Conservation (phyloP, 2,797 vertebrate genomes). For the Melopsittacus undulatus region DNA sequence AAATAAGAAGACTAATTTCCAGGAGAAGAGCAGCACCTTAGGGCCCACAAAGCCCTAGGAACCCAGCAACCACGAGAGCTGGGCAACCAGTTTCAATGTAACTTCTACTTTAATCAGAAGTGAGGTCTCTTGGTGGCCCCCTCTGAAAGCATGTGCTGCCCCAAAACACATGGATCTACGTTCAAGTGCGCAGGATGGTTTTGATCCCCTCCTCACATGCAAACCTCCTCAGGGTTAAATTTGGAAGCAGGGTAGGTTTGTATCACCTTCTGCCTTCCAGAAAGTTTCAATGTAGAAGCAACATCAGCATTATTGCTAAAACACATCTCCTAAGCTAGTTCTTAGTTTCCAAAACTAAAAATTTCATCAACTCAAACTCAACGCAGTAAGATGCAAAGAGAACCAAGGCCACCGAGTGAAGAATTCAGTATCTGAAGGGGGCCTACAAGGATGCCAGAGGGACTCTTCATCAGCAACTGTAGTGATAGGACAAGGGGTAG, state of each 20-base stretch:
- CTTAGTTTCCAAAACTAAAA: not conserved
- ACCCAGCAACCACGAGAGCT: rapidly evolving
- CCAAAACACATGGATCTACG: rapidly evolving
- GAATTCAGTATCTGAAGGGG: too few species aligned
- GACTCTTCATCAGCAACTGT: too few species aligned
- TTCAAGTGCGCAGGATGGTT: not conserved
- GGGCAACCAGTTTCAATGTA: too few species aligned
- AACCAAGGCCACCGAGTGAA: rapidly evolving
- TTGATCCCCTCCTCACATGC: not conserved
- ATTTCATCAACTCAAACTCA: not conserved
- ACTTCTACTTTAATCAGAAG: not conserved
- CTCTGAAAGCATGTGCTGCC: not conserved
- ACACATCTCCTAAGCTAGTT: not conserved
- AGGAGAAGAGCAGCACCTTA: not conserved
- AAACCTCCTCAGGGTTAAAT: not conserved
- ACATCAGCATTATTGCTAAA: not conserved
- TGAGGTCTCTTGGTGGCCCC: not conserved
- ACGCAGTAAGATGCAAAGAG: rapidly evolving
- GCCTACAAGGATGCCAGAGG: too few species aligned
- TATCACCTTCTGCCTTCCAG: not conserved
- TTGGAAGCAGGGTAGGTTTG: not conserved
- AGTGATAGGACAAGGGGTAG: too few species aligned
- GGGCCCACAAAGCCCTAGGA: not conserved
- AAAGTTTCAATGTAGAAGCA: not conserved
- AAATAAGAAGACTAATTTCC: not conserved